Conservation (phyloP, 2,888 invertebrate species). For the Andrena chrysosceles region DNA sequence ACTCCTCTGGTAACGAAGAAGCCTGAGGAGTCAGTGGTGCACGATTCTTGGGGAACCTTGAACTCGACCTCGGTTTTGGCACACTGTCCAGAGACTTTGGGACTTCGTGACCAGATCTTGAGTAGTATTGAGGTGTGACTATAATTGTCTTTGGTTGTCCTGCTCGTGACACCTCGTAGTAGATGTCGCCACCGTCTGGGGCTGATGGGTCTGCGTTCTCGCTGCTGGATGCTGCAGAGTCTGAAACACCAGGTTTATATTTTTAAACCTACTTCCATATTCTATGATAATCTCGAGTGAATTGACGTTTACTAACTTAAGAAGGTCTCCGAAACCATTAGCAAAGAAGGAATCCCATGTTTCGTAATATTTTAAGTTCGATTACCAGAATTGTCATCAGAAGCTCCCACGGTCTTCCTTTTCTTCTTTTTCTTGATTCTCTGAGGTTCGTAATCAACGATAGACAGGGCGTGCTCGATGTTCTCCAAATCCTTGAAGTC, state of each 20-base stretch:
- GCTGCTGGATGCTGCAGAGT: not conserved
- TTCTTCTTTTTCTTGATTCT: slow-evolving; percentile 63
- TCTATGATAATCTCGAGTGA: no score
- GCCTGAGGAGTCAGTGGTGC: not conserved
- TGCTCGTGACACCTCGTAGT: slow-evolving; percentile 33
- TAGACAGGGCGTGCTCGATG: slow-evolving; percentile 71
- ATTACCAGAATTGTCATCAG: slow-evolving; percentile 18
- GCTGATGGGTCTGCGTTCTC: not conserved
- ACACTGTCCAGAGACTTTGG: not conserved
- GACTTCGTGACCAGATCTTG: not conserved
- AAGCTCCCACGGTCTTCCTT: slow-evolving; percentile 1
- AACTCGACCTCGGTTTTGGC: not conserved
- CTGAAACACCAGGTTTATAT: slow-evolving; percentile 4
- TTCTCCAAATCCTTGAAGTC: slow-evolving; percentile 68
- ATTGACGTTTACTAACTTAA: no score
- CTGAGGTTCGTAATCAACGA: slow-evolving; percentile 77
- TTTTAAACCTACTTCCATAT: not conserved
- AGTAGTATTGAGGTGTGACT: not conserved
- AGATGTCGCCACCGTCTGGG: not conserved
- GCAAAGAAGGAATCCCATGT: not conserved
- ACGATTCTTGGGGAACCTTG: slow-evolving; percentile 9
- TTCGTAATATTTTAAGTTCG: not conserved
- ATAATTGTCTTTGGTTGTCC: not conserved
- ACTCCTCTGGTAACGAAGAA: not conserved
- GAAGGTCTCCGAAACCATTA: no score